Percentiles rank a stretch among this genome's conserved stretches.
These are phyloP conservation scores for Poeciliopsis gracilis DNA, from an alignment of 2,797 vertebrate species.

Conservation along the genomic window DNA sequence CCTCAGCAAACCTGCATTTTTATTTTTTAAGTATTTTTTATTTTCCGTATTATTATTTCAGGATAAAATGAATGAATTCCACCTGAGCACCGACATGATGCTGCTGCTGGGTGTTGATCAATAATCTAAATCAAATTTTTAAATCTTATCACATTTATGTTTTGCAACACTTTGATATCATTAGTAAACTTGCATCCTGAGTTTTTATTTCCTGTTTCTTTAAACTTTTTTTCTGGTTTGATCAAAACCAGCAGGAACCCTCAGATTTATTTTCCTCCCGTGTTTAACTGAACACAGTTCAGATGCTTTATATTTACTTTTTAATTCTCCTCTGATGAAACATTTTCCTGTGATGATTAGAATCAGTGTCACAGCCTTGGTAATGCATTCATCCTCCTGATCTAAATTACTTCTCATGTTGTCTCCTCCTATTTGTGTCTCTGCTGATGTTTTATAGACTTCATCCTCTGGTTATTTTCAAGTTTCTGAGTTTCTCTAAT, in stretches of 20 bases:
- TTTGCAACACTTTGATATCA: background rate
- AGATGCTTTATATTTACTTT: background rate
- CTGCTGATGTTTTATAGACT: conserved; percentile 49
- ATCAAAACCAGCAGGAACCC: background rate
- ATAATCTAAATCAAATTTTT: background rate
- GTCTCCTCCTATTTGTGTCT: background rate
- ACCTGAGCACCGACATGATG: background rate
- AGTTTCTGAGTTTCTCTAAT: background rate
- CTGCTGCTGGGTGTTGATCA: background rate
- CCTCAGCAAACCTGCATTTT: background rate
- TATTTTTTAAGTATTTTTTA: background rate
- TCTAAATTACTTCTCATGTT: background rate
- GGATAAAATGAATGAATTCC: background rate
- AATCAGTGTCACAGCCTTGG: background rate
- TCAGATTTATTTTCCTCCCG: background rate
- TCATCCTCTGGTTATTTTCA: background rate
- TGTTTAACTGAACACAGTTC: background rate
- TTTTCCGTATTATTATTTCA: background rate
- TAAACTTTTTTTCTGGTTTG: background rate
- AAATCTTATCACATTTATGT: background rate
- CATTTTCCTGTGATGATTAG: background rate
- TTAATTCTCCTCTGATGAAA: background rate
- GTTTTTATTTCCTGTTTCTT: background rate
- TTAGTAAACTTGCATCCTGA: background rate
- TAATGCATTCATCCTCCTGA: conserved; percentile 7